These are phyloP conservation scores for Alentia gelatinosa DNA, from an alignment of 2,888 invertebrate genomes.

Conservation along the genomic window DNA sequence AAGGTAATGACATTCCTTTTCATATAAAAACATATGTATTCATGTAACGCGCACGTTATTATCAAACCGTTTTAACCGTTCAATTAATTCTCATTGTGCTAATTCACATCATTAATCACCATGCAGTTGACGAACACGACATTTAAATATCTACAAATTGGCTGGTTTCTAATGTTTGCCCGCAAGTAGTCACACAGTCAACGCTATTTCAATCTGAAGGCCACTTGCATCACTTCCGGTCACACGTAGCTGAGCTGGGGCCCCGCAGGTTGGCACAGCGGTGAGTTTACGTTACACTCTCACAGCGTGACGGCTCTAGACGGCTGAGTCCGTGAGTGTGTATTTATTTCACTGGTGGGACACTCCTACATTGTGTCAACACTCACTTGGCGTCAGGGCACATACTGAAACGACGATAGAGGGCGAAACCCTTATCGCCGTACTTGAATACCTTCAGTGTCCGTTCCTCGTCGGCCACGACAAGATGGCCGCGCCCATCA, in stretches of 20 bases:
- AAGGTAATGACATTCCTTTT: too few species aligned
- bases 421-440: slow-evolving; percentile 50
- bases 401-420: slow-evolving; percentile 30
- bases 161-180: neutral
- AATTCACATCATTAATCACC: too few species aligned
- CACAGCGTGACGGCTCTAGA: neutral
- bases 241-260: too few species aligned
- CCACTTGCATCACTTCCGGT: neutral
- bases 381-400: slow-evolving; percentile 42
- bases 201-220: neutral
- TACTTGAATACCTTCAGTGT: slow-evolving; percentile 62
- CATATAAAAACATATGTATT: too few species aligned
- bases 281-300: neutral
- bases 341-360: too few species aligned
- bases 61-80: too few species aligned
- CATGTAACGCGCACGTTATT: too few species aligned
- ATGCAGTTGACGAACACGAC: too few species aligned
- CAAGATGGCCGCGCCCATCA: slow-evolving; percentile 60
- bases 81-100: too few species aligned
- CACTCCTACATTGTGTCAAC: too few species aligned
- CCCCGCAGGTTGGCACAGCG: neutral
- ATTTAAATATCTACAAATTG: neutral
- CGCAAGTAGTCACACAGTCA: neutral
- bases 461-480: slow-evolving; percentile 62
- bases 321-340: neutral